Percentiles rank a stretch among this genome's conserved stretches.
Evolutionary conservation across 2,797 vertebrate species (phyloP).

Genomic region (Catharus ustulatus): DNA sequence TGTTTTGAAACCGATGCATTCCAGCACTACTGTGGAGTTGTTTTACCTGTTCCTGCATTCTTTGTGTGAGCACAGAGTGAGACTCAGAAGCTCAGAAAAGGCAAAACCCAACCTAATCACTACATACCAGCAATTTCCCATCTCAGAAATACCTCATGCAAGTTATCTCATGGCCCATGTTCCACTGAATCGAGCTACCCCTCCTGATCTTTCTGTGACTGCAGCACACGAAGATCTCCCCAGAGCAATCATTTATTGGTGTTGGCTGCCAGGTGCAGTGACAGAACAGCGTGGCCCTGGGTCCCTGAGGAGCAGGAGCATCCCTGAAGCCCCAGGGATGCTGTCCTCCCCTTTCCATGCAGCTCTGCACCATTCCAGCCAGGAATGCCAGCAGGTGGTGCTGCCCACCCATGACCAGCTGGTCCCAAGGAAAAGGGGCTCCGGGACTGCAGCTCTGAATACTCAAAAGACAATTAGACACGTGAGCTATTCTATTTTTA

Average conservation of each 20-base stretch:
- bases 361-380: neutral
- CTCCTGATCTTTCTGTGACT: neutral
- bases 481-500: neutral
- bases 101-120: neutral
- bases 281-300: neutral
- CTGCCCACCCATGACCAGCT: neutral
- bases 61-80: neutral
- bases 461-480: fast-evolving
- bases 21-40: neutral
- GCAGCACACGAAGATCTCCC: neutral
- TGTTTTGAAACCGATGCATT: neutral
- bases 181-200: neutral
- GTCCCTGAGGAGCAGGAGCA: neutral
- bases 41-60: neutral
- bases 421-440: neutral
- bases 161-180: neutral
- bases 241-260: neutral
- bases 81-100: neutral
- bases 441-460: neutral
- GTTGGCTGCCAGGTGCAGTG: neutral
- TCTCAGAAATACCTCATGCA: neutral
- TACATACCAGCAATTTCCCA: neutral
- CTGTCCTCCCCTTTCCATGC: fast-evolving
- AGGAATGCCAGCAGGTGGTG: constrained; percentile 27
- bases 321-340: neutral